Evolutionary conservation across 2,888 invertebrate genomes (phyloP), one percentile per base, ranked within the genome.

Genomic region (Ischnura elegans): DNA sequence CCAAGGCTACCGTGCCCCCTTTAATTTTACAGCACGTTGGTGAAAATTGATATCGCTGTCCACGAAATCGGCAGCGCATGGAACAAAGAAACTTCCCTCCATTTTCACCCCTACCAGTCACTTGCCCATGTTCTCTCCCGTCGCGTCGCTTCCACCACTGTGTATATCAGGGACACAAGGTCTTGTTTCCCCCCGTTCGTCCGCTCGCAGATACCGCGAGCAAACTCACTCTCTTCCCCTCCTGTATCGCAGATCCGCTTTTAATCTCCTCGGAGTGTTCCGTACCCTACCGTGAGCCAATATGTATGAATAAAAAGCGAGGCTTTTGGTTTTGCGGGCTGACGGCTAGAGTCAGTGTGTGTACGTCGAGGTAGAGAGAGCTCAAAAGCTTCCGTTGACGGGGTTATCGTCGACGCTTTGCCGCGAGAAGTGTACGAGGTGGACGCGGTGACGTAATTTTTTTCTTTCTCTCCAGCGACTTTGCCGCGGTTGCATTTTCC

Each of bases 271-370:
- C 61, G 25, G 61, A 61, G 25, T 19, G 61, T 61, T 21, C 61
- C 16, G 8, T 16, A 47, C 47, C 61, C 61, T 19, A 61, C 61
- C 61, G 25, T 6, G 61, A 61, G 61, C 61, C 61, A 61, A 25
- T 61, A 61, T 61, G 25, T 61, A 61, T 61, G 61, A 61, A 61
- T 61, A 61, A 61, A 61, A 61, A 61, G 61, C n/a, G n/a, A 25
- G 61, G 61, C 61, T 61, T 61, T 61, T 25, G 61, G 61, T 61
- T 61, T 61, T 61, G 61, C 61, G 61, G 61, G 61, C 25, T 25
- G 61, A 21, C 19, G 61, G 25, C 25, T 61, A 61, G 61, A 19
- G 61, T n/a, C n/a, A n/a, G n/a, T n/a, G n/a, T n/a, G n/a, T n/a
- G n/a, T n/a, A n/a, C n/a, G n/a, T n/a, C n/a, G n/a, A n/a, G n/a